Base-by-base conservation (phyloP, 2,888 invertebrate species). In the Leucania comma region DNA sequence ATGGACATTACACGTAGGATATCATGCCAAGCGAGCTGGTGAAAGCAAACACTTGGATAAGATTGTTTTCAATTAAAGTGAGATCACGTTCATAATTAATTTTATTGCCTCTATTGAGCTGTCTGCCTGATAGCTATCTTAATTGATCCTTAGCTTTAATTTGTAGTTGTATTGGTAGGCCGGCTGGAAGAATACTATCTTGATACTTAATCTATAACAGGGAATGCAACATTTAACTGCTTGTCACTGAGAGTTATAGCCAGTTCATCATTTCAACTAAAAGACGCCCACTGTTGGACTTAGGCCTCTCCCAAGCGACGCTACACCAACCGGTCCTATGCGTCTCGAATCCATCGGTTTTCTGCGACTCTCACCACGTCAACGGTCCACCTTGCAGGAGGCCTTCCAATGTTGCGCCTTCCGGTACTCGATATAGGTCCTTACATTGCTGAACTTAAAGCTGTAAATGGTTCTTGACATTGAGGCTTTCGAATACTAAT, bases 61-160 rank as follows among this genome's bases (percentile, higher is more conserved):
- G 60, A 85, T 83, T 75, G 73, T 81, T 83, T 74, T 73, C 83
- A 84, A 81, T 85, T 85, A 84, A 75, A 81, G 69, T 78, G 85
- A 75, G 84, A 83, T 81, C 85, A 79, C 78, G 78, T 81, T 61
- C 57, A 62, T 76, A 78, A 80, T 77, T 72, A 79, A 83, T 79
- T 63, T 66, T 75, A 78, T 80, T 78, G 78, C 69, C 72, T 78
- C 73, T 71, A 82, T 86, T 84, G 72, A 83, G 82, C 78, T 84
- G 81, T 81, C 81, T 84, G 80, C 61, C 46, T 24, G 84, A 86
- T 81, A 80, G 72, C 62, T 70, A 67, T 69, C 75, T 73, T 67
- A 80, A 84, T 80, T 78, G 78, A 80, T 78, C 74, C 65, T 71
- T 73, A 58, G 57, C 81, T 81, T 78, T 72, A 63, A 68, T 76